Percentiles rank a stretch among this genome's conserved stretches.
These are phyloP conservation scores for Copidosoma floridanum DNA, from an alignment of 1,140 invertebrate genomes.

Conservation along the genomic window DNA sequence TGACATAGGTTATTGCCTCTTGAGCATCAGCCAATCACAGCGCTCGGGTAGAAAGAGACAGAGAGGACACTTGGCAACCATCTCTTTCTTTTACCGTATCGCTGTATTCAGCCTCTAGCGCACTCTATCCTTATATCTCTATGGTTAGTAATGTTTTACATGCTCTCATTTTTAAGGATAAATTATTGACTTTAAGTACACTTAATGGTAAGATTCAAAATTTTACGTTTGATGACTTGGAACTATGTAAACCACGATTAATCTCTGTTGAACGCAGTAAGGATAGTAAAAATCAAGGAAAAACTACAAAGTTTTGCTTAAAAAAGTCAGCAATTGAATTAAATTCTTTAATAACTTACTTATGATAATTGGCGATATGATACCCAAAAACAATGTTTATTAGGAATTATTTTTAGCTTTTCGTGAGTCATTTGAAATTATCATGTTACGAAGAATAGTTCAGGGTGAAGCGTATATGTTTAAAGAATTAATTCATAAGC, in stretches of 20 bases:
- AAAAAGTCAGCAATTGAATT: neutral
- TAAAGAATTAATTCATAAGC: neutral
- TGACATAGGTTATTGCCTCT: no score
- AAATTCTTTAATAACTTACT: neutral
- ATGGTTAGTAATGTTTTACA: neutral
- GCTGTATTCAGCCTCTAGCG: no score
- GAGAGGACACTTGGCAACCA: no score
- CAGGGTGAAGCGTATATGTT: neutral
- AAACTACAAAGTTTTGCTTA: no score
- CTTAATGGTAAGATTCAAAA: neutral
- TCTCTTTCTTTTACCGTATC: no score
- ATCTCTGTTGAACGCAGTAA: neutral
- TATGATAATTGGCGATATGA: neutral
- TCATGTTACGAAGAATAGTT: neutral
- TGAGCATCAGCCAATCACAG: no score
- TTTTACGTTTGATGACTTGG: neutral
- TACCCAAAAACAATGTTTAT: neutral
- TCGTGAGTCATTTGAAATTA: neutral
- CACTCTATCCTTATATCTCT: no score
- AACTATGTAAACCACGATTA: neutral
- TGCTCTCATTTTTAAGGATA: neutral
- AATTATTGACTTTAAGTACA: neutral
- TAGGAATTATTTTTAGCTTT: neutral
- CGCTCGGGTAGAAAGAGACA: no score
- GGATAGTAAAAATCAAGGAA: no score